These are phyloP conservation scores for Parnassius apollo DNA, from an alignment of 2,888 invertebrate species.

Conservation along the genomic window DNA sequence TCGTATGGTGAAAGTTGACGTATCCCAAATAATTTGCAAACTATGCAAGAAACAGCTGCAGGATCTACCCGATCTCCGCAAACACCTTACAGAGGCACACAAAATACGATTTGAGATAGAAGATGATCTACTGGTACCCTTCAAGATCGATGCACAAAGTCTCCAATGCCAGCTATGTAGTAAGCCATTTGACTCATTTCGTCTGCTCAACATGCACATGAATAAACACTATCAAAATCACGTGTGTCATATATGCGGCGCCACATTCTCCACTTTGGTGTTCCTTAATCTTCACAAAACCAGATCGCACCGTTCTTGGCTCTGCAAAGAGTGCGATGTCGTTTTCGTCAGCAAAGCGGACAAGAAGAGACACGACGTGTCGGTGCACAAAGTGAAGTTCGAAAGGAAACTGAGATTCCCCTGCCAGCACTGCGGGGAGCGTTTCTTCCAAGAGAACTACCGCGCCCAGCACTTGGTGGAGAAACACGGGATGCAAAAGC, in stretches of 20 bases:
- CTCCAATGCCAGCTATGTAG: conserved; percentile 61
- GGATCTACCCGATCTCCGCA: conserved; percentile 40
- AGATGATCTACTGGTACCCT: conserved; percentile 61
- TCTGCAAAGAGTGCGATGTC: conserved; percentile 50
- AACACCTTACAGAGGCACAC: conserved; percentile 49
- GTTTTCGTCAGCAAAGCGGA: conserved; percentile 43
- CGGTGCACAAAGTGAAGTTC: conserved; percentile 39
- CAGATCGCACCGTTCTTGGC: conserved; percentile 47
- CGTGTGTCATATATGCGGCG: conserved; percentile 66
- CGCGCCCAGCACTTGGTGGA: conserved; percentile 51
- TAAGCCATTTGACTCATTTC: conserved; percentile 51
- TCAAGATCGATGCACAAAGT: conserved; percentile 47
- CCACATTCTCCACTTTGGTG: conserved; percentile 61
- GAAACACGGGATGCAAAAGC: conserved; percentile 53
- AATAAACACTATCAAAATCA: conserved; percentile 68
- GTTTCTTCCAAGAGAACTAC: conserved; percentile 58
- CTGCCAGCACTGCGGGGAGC: conserved; percentile 52
- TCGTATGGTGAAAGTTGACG: conserved; percentile 62
- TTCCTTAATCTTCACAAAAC: conserved; percentile 63
- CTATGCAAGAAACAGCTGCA: conserved; percentile 44
- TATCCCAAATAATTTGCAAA: conserved; percentile 55
- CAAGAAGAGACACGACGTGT: conserved; percentile 43
- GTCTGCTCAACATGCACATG: conserved; percentile 64
- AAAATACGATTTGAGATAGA: conserved; percentile 41
- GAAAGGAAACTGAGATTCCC: conserved; percentile 55